Conservation (phyloP, 2,888 invertebrate species). For the Allolobophora icterica region DNA sequence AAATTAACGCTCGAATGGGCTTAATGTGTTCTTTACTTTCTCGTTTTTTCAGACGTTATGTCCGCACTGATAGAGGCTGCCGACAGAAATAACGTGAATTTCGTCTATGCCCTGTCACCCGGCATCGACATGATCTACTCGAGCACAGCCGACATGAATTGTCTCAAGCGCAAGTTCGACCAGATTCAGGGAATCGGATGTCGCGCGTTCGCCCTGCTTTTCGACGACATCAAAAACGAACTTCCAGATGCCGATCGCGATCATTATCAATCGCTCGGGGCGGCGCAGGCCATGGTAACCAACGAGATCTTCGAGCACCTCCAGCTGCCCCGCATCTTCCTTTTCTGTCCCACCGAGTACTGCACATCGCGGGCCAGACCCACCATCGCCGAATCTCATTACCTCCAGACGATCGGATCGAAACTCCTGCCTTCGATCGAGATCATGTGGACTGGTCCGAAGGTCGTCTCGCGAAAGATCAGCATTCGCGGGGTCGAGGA, state of each 20-base stretch:
- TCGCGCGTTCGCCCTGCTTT: slow-evolving; percentile 89
- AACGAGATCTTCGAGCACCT: slow-evolving; percentile 94
- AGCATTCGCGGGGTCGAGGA: slow-evolving; percentile 88
- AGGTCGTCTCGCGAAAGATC: slow-evolving; percentile 88
- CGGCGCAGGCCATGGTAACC: slow-evolving; percentile 93
- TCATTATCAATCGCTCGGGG: slow-evolving; percentile 94
- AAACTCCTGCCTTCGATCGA: slow-evolving; percentile 84
- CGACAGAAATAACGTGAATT: slow-evolving; percentile 83
- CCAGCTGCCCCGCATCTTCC: slow-evolving; percentile 80
- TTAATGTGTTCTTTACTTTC: slow-evolving; percentile 57
- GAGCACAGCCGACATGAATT: slow-evolving; percentile 76
- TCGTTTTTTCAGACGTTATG: slow-evolving; percentile 76
- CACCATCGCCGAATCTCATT: slow-evolving; percentile 87
- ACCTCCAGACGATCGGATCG: slow-evolving; percentile 89
- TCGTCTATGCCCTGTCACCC: slow-evolving; percentile 96
- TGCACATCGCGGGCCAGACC: slow-evolving; percentile 93
- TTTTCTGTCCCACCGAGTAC: slow-evolving; percentile 97
- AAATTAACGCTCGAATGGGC: too few species aligned
- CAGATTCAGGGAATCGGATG: slow-evolving; percentile 93
- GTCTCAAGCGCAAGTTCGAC: slow-evolving; percentile 89
- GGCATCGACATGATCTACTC: slow-evolving; percentile 96
- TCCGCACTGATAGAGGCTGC: slow-evolving; percentile 88
- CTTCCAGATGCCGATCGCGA: slow-evolving; percentile 95
- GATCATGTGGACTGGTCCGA: slow-evolving; percentile 94
- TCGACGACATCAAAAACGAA: slow-evolving; percentile 97